phyloP scores from a whole-genome alignment of 2,113 vertebrate genomes.

The Pontoporia blainvillei region DNA sequence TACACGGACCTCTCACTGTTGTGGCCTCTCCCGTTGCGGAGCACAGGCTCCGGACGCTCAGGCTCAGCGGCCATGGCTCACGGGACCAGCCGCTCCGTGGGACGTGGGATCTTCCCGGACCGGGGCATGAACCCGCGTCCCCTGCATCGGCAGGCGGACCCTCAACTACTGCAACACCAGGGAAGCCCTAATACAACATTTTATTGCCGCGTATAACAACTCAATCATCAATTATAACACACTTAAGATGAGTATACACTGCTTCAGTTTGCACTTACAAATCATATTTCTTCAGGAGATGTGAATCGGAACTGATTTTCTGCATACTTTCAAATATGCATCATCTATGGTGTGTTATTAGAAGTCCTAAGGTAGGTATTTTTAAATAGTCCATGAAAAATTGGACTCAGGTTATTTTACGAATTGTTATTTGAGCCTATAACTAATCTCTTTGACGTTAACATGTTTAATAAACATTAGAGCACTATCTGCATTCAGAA shows the following conservation, averaged over 20 bases:
- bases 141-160: no score
- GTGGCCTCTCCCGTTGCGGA: no score
- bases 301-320: background rate
- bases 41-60: no score
- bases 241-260: background rate
- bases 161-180: no score
- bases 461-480: slow-evolving; percentile 61
- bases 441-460: slow-evolving; percentile 63
- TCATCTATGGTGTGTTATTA: background rate
- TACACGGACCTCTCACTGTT: no score
- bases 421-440: slow-evolving; percentile 36
- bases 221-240: background rate
- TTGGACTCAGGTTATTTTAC: background rate
- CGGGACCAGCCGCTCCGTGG: no score
- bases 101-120: no score
- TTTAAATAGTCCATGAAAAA: slow-evolving; percentile 46
- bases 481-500: slow-evolving; percentile 39
- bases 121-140: no score
- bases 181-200: background rate
- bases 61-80: no score
- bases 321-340: background rate
- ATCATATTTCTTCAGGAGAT: background rate
- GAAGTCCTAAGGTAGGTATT: slow-evolving; percentile 1
- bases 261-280: background rate
- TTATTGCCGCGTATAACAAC: background rate